A percentile compares a stretch with the other conserved stretches of the same genome.
phyloP scores from a whole-genome alignment of 2,113 vertebrate species.

The Motacilla alba region DNA sequence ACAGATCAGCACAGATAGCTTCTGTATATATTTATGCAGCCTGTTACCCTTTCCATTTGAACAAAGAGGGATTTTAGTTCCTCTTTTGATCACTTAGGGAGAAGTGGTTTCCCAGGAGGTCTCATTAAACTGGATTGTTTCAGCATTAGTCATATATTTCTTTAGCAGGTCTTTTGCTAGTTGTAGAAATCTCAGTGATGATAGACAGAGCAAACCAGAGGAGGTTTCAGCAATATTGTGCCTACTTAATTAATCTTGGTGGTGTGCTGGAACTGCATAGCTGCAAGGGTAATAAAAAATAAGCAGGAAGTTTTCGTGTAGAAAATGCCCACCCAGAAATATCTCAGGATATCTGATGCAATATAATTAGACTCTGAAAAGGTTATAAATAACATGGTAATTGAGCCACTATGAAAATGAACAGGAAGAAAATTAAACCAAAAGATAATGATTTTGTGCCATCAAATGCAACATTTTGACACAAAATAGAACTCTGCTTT shows the following conservation, averaged over 20 bases:
- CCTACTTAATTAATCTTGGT: slow-evolving; percentile 45
- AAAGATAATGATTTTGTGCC: not conserved
- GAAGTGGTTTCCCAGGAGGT: slow-evolving; percentile 29
- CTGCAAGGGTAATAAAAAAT: not conserved
- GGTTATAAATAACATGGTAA: not conserved
- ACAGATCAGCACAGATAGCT: not conserved
- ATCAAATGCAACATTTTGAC: not conserved
- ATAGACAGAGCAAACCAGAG: not conserved
- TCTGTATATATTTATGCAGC: not conserved
- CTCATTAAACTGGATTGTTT: slow-evolving; percentile 50
- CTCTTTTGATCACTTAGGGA: not conserved
- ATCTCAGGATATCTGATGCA: not conserved
- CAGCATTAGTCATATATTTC: slow-evolving; percentile 8
- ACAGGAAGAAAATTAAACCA: not conserved
- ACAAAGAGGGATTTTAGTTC: not conserved
- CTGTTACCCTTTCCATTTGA: not conserved
- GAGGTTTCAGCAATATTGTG: not conserved
- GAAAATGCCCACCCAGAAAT: not conserved
- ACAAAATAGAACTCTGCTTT: not conserved
- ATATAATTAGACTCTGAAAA: not conserved
- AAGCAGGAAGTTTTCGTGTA: not conserved
- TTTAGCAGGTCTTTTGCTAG: slow-evolving; percentile 33
- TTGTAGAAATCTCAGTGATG: not conserved
- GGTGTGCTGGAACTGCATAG: slow-evolving; percentile 1
- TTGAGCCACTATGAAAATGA: not conserved